These are phyloP conservation scores for Apaloderma vittatum DNA, from an alignment of 2,113 vertebrate species.

Conservation along the genomic window DNA sequence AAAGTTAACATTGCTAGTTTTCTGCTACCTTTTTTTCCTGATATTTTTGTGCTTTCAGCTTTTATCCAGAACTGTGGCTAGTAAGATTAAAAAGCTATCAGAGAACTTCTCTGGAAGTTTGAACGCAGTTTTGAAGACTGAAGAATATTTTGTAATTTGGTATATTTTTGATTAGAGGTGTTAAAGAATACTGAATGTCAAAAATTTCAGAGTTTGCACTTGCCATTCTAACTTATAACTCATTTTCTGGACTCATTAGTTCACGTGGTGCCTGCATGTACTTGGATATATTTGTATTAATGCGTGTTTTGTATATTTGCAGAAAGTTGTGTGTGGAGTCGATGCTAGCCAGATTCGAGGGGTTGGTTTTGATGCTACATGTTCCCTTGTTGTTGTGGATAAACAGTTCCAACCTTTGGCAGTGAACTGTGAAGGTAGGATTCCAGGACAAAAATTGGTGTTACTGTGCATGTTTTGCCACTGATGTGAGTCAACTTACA, in stretches of 20 bases:
- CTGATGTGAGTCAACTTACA: not conserved
- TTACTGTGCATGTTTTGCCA: not conserved
- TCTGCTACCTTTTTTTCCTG: not conserved
- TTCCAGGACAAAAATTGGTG: not conserved
- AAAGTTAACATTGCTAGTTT: not conserved
- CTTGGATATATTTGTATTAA: not conserved
- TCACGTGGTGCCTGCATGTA: not conserved
- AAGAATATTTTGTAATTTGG: not conserved
- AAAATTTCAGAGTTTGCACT: not conserved
- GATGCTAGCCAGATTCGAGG: slow-evolving; percentile 83
- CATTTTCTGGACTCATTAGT: not conserved
- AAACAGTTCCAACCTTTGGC: slow-evolving; percentile 86
- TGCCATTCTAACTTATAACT: not conserved
- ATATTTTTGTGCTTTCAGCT: not conserved
- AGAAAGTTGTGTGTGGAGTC: slow-evolving; percentile 85
- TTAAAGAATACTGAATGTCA: not conserved
- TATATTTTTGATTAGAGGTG: not conserved
- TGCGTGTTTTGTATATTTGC: slow-evolving; percentile 41
- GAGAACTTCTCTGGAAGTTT: not conserved
- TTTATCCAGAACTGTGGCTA: not conserved
- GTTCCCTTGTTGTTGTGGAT: slow-evolving; percentile 94
- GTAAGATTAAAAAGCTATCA: not conserved
- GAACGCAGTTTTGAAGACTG: not conserved
- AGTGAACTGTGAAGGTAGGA: slow-evolving; percentile 86
- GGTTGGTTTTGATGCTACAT: slow-evolving; percentile 94